phyloP scores from a whole-genome alignment of 2,113 vertebrate species.

The Pedionomus torquatus region DNA sequence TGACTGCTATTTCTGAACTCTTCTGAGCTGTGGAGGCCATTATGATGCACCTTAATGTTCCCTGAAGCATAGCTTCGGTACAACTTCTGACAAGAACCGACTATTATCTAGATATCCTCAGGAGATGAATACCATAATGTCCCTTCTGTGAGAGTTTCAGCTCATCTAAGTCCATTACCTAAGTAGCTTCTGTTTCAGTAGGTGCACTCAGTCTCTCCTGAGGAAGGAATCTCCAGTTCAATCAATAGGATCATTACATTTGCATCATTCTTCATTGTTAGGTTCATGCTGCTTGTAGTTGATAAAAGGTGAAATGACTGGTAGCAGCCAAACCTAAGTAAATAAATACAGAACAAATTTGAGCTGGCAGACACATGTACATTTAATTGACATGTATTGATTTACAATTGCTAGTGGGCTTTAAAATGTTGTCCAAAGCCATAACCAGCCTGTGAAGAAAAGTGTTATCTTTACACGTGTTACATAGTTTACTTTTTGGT shows the following conservation, averaged over 20 bases:
- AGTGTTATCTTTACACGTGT: neutral
- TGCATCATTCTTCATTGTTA: constrained; percentile 62
- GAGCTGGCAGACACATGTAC: constrained; percentile 18
- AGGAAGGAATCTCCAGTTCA: neutral
- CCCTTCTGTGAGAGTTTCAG: neutral
- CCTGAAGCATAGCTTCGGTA: neutral
- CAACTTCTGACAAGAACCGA: neutral
- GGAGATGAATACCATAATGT: neutral
- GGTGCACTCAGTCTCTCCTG: constrained; percentile 18
- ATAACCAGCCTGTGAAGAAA: neutral
- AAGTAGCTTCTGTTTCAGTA: constrained; percentile 3
- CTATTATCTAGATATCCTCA: neutral
- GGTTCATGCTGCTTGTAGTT: constrained; percentile 14
- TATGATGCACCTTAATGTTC: neutral
- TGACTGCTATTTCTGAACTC: neutral
- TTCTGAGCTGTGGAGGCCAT: neutral
- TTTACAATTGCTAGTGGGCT: constrained; percentile 37
- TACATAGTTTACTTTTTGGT: neutral
- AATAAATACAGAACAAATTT: constrained; percentile 56
- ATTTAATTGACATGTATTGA: constrained; percentile 51
- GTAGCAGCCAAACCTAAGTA: constrained; percentile 1
- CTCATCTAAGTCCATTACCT: constrained; percentile 21
- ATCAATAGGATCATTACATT: constrained; percentile 60
- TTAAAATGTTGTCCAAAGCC: constrained; percentile 5
- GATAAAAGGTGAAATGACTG: constrained; percentile 64